A percentile compares a stretch with the other conserved stretches of the same genome.
phyloP scores from a whole-genome alignment of 2,113 vertebrate genomes.

The Dendrocopos noguchii region DNA sequence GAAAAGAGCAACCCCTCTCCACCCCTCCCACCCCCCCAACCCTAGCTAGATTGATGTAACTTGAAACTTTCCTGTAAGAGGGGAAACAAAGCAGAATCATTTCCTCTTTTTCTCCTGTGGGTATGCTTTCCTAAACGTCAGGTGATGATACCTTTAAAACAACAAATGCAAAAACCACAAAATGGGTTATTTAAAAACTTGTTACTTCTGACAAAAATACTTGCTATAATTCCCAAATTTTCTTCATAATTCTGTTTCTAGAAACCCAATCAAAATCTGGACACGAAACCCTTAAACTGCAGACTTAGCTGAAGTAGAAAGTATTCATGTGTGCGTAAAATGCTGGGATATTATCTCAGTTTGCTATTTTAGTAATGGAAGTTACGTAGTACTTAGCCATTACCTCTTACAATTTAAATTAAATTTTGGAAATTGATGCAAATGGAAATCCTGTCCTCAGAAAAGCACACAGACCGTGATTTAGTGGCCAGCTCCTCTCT shows the following conservation, averaged over 20 bases:
- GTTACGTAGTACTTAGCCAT: slow-evolving; percentile 17
- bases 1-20: neutral
- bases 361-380: slow-evolving; percentile 43
- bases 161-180: neutral
- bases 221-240: neutral
- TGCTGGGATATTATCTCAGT: neutral
- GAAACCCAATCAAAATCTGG: neutral
- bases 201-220: neutral
- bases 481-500: slow-evolving; percentile 15
- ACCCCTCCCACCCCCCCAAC: too few relatives aligned
- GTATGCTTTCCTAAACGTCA: neutral
- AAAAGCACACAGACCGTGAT: slow-evolving; percentile 34
- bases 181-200: neutral
- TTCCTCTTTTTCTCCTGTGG: neutral
- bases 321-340: neutral
- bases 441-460: slow-evolving; percentile 52
- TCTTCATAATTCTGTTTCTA: neutral
- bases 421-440: slow-evolving; percentile 54
- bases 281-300: neutral
- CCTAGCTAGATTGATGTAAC: neutral
- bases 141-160: neutral
- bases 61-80: neutral
- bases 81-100: neutral
- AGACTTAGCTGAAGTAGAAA: neutral
- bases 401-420: slow-evolving; percentile 60